These are phyloP conservation scores for Lophotriccus pileatus DNA, from an alignment of 2,797 vertebrate species.

Conservation along the genomic window DNA sequence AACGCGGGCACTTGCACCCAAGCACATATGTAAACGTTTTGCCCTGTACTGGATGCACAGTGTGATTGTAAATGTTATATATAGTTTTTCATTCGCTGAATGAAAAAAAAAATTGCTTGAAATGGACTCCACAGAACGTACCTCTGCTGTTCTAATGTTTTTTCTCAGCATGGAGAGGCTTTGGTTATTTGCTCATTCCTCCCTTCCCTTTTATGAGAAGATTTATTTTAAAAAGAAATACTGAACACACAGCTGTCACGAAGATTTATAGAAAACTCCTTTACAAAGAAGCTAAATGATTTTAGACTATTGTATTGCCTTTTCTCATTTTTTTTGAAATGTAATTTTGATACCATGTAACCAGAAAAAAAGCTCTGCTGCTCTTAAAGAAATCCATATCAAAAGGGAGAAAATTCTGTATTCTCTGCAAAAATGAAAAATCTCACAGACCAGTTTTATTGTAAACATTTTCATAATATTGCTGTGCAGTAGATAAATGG, in stretches of 20 bases:
- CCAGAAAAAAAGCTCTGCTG: not conserved
- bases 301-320: constrained; percentile 11
- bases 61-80: not conserved
- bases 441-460: not conserved
- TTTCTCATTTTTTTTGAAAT: constrained; percentile 32
- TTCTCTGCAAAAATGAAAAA: constrained; percentile 30
- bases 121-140: not conserved
- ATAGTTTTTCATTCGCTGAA: not conserved
- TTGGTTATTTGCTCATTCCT: not conserved
- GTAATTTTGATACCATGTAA: constrained; percentile 22
- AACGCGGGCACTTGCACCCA: not conserved
- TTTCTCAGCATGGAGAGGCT: not conserved
- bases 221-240: constrained; percentile 35
- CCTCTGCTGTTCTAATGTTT: not conserved
- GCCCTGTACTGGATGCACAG: not conserved
- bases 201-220: not conserved
- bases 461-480: constrained; percentile 50
- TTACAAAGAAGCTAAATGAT: constrained; percentile 10
- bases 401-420: not conserved
- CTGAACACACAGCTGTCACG: constrained; percentile 7
- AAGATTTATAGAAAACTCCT: constrained; percentile 45
- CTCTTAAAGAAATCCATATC: not conserved
- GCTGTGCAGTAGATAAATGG: not conserved
- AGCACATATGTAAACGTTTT: not conserved
- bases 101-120: not conserved